phyloP scores from a whole-genome alignment of 2,797 vertebrate genomes.

The Moxostoma hubbsi region DNA sequence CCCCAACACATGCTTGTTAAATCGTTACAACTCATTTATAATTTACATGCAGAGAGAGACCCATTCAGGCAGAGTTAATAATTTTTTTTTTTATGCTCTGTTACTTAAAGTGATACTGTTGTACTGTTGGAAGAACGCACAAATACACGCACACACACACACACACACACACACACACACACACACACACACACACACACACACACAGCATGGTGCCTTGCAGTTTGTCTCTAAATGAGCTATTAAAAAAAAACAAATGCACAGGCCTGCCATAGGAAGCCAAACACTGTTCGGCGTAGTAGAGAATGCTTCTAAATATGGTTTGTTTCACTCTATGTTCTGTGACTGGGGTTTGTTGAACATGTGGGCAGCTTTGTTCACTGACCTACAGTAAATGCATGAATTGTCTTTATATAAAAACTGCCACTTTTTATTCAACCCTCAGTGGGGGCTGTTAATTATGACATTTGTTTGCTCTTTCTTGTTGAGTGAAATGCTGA shows the following conservation, averaged over 20 bases:
- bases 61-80: conserved; percentile 34
- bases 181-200: background rate
- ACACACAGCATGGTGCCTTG: conserved; percentile 35
- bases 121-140: conserved; percentile 29
- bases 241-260: conserved; percentile 50
- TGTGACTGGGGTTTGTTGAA: conserved; percentile 41
- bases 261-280: conserved; percentile 53
- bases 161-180: conserved; percentile 13
- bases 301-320: conserved; percentile 52
- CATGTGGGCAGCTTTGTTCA: conserved; percentile 53
- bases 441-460: conserved; percentile 8
- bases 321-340: conserved; percentile 43
- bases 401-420: conserved; percentile 40
- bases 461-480: conserved; percentile 25
- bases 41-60: conserved; percentile 63
- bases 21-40: conserved; percentile 75
- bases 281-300: conserved; percentile 51
- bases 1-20: conserved; percentile 67
- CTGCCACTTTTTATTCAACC: conserved; percentile 27
- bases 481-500: conserved; percentile 28
- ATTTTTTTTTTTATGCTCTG: conserved; percentile 20
- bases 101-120: conserved; percentile 31
- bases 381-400: conserved; percentile 52
- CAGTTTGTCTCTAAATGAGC: conserved; percentile 55
- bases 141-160: conserved; percentile 14